Percentiles rank a stretch among this genome's conserved stretches.
Evolutionary conservation across 1,140 invertebrate genomes (phyloP).

Genomic region (Macrocentrus cingulum): DNA sequence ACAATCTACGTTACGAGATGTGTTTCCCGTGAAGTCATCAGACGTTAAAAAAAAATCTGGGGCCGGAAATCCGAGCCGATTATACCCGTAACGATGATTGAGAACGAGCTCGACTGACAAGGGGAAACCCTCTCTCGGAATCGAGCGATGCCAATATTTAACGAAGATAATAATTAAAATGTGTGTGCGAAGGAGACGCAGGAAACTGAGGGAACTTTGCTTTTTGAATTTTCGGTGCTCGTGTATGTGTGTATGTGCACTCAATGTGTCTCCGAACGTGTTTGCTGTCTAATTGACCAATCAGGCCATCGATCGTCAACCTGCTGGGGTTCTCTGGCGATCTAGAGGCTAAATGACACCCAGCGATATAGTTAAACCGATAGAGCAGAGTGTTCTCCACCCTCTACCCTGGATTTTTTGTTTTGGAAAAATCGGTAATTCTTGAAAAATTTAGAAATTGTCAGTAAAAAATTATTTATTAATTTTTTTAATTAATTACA

Average conservation of each 20-base stretch:
- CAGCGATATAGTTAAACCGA: conserved; percentile 3
- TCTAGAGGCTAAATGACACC: conserved; percentile 22
- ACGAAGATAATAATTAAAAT: no score
- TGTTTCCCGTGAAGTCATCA: conserved; percentile 24
- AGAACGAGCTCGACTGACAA: no score
- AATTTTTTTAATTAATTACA: no score
- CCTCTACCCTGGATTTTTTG: not conserved
- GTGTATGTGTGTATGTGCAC: conserved; percentile 8
- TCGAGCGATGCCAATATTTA: no score
- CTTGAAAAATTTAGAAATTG: no score
- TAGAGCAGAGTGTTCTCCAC: not conserved
- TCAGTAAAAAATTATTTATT: no score
- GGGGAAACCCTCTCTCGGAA: no score
- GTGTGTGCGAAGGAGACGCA: no score
- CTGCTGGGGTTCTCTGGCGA: conserved; percentile 44
- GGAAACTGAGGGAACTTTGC: no score
- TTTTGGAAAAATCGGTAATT: no score
- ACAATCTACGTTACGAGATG: conserved; percentile 1
- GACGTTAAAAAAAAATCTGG: conserved; percentile 2
- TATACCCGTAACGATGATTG: no score
- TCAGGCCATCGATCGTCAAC: conserved; percentile 51
- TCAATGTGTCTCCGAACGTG: conserved; percentile 51
- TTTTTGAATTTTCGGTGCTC: not conserved
- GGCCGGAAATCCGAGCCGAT: no score
- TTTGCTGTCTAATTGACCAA: conserved; percentile 59